Evolutionary conservation across 2,797 vertebrate species (phyloP), one percentile per base, ranked within the genome.

Genomic region (Eulemur coronatus): DNA sequence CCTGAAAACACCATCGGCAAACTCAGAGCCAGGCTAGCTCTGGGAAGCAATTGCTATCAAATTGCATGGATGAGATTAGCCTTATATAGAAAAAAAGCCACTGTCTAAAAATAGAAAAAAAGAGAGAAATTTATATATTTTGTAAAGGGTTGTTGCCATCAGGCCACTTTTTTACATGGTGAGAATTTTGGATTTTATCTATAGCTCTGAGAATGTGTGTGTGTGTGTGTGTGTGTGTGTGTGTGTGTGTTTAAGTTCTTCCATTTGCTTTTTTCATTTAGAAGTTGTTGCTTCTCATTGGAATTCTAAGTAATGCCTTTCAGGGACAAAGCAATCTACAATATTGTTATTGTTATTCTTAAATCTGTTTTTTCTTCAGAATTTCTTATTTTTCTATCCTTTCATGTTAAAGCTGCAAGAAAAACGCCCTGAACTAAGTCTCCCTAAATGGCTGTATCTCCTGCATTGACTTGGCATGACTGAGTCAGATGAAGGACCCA

Each of bases 281-380:
- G 50, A 93, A 94, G 46, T 90, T 80, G 41, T 50, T 87, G n/a
- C 15, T 95, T 94, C 61, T 92, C 35, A 43, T 12, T 57, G 43
- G 18, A 95, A 93, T 96, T 94, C 50, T 87, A 89, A 87, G 30
- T 75, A 82, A 65, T 84, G 11, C 28, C 48, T 70, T 92, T 84
- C 50, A 91, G 52, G 78, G 46, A 81, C 30, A 59, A n/a, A 87
- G 52, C 67, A 91, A 50, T 3, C 13, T 91, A 55, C 28, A 87
- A 24, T 81, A 18, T 81, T 92, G 20, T 75, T 84, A 72, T 50
- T 91, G 78, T 87, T 89, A 81, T 50, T 90, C 69, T 41, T 80
- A 90, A 73, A 59, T 48, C 20, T 80, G 10, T 57, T 75, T 96
- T 94, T 95, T 84, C 79, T 72, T 73, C 46, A 70, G 13, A 86